Conservation (phyloP, 1,140 invertebrate genomes). For the Cherax destructor region DNA sequence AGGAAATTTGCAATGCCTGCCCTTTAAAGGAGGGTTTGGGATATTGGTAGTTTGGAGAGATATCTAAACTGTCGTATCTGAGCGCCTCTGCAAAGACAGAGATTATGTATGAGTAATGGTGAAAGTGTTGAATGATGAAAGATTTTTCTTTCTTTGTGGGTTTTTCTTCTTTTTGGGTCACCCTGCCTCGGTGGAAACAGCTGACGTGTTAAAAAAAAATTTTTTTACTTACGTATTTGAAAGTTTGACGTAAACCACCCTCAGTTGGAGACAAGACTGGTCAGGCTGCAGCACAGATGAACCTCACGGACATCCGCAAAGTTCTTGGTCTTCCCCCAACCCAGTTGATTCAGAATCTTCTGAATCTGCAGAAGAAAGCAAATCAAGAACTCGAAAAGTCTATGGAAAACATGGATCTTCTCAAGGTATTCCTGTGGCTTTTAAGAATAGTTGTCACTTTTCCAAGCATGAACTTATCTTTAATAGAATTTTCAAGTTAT, state of each 20-base stretch:
- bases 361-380: constrained; percentile 46
- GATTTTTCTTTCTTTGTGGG: too few species aligned
- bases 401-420: constrained; percentile 97
- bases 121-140: too few species aligned
- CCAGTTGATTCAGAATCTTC: constrained; percentile 67
- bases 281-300: constrained; percentile 94
- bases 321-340: constrained; percentile 81
- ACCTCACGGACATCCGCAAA: constrained; percentile 91
- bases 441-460: constrained; percentile 52
- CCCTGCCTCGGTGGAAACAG: too few species aligned
- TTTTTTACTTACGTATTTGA: neutral
- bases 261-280: constrained; percentile 92
- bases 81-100: too few species aligned
- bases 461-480: neutral
- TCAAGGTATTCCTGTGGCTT: constrained; percentile 82
- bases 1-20: too few species aligned
- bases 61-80: too few species aligned
- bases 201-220: too few species aligned
- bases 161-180: too few species aligned
- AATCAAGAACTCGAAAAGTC: constrained; percentile 82
- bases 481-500: neutral
- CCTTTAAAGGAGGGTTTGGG: too few species aligned
- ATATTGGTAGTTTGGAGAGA: too few species aligned
- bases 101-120: too few species aligned
- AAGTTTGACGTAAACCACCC: constrained; percentile 38